Conservation (phyloP, 2,113 vertebrate species). For the Thermophis baileyi region DNA sequence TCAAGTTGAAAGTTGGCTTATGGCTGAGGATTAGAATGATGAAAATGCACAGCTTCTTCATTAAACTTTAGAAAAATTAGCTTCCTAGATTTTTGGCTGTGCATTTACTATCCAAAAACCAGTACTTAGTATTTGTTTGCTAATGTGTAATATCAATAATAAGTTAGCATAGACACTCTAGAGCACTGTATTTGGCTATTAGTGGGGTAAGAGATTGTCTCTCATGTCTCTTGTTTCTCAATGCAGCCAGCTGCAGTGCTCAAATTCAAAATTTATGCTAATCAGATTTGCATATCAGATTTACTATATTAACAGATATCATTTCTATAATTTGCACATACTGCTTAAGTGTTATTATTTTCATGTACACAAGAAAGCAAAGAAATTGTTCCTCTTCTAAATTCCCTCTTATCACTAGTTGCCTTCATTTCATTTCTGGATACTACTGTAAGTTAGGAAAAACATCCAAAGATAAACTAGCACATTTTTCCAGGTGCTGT, state of each 20-base stretch:
- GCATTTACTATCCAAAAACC: not conserved
- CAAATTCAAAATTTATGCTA: constrained; percentile 2
- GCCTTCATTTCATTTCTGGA: not conserved
- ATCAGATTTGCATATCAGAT: not conserved
- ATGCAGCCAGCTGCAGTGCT: not conserved
- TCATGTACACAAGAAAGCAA: not conserved
- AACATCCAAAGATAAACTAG: not conserved
- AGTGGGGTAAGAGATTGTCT: not conserved
- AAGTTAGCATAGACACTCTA: not conserved
- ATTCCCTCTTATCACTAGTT: not conserved
- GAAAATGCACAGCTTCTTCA: not conserved
- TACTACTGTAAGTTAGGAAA: not conserved
- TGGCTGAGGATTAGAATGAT: not conserved
- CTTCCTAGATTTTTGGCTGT: not conserved
- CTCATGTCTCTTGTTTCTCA: not conserved
- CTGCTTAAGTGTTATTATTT: not conserved
- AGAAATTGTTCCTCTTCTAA: not conserved
- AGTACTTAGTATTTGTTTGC: not conserved
- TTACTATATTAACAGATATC: not conserved
- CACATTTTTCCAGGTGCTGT: not conserved
- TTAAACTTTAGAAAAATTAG: not conserved
- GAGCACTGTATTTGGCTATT: not conserved
- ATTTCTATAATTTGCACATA: not conserved
- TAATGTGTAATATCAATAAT: not conserved
- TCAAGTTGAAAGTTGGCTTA: not conserved